Evolutionary conservation across 2,888 invertebrate species (phyloP).

Genomic region (Chrysodeixis includens): DNA sequence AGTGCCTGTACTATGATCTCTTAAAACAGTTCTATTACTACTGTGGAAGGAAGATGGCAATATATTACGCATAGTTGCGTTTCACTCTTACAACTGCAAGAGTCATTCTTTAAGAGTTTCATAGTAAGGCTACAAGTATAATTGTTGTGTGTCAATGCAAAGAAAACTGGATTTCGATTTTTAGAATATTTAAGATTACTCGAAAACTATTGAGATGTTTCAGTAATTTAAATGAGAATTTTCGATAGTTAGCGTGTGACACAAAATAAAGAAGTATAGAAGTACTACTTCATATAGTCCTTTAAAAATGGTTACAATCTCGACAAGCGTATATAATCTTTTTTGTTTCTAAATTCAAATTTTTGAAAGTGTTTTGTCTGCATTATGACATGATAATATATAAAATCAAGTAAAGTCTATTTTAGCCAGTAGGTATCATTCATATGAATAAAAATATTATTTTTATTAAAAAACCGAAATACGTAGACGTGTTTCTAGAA

Average conservation of each 20-base stretch:
- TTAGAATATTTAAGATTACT: slow-evolving; percentile 18
- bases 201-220: slow-evolving; percentile 13
- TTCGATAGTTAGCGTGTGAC: slow-evolving; percentile 6
- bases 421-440: too few relatives aligned
- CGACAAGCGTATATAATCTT: background rate
- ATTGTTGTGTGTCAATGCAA: slow-evolving; percentile 7
- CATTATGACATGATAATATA: too few relatives aligned
- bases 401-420: too few relatives aligned
- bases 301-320: background rate
- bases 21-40: too few relatives aligned
- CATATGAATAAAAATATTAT: too few relatives aligned
- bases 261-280: slow-evolving; percentile 18
- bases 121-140: background rate
- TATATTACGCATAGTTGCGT: too few relatives aligned
- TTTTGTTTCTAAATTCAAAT: background rate
- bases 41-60: too few relatives aligned
- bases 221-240: slow-evolving; percentile 23
- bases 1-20: too few relatives aligned
- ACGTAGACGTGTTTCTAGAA: too few relatives aligned
- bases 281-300: background rate
- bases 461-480: too few relatives aligned
- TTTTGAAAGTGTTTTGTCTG: background rate
- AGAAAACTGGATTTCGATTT: slow-evolving; percentile 4
- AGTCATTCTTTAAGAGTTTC: too few relatives aligned
- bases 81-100: too few relatives aligned